Conservation (phyloP, 2,888 invertebrate species). For the Trachelus iudaicus region DNA sequence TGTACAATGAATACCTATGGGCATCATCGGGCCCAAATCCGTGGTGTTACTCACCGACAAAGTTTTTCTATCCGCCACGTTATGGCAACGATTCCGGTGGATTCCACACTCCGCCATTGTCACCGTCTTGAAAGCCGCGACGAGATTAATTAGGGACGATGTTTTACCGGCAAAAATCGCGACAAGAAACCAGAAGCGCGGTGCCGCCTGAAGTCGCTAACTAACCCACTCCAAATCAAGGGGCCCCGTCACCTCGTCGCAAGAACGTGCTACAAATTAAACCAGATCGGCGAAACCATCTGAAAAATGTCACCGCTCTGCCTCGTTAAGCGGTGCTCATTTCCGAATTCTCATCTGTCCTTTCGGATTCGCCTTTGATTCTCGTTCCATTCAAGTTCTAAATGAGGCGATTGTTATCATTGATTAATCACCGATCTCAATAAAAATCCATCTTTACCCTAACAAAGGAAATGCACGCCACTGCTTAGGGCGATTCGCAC, state of each 20-base stretch:
- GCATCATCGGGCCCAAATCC: not conserved
- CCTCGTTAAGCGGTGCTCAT: not conserved
- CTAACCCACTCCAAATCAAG: conserved; percentile 38
- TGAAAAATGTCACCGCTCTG: conserved; percentile 47
- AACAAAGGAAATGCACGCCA: not conserved
- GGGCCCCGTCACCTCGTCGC: conserved; percentile 43
- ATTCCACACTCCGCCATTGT: conserved; percentile 24
- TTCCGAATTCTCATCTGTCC: not conserved
- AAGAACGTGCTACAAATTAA: conserved; percentile 66
- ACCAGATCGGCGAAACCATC: conserved; percentile 57
- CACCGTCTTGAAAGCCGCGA: conserved; percentile 26
- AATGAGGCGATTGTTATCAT: not conserved
- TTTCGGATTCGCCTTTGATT: not conserved
- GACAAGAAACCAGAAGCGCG: conserved; percentile 24
- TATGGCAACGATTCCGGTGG: conserved; percentile 22
- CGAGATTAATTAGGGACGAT: conserved; percentile 62
- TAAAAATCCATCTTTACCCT: not conserved
- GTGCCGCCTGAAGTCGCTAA: conserved; percentile 40
- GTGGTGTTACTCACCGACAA: conserved; percentile 6
- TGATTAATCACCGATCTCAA: not conserved
- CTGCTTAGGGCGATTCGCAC: not conserved
- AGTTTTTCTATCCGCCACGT: conserved; percentile 38
- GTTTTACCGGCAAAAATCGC: conserved; percentile 59
- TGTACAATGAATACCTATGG: not conserved
- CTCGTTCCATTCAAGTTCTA: not conserved